Conservation (phyloP, 1,140 invertebrate species). For the Sinella curviseta region DNA sequence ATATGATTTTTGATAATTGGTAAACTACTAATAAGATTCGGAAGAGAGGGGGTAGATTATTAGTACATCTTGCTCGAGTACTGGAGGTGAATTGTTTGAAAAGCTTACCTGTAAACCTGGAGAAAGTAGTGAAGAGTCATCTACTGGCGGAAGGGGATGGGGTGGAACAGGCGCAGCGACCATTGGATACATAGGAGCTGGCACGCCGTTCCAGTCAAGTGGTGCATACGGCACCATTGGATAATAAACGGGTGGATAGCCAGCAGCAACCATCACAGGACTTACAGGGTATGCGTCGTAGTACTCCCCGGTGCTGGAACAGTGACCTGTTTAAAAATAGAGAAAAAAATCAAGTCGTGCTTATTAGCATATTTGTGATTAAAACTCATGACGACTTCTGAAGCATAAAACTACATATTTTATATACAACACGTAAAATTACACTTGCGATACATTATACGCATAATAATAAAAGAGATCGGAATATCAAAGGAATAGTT, state of each 20-base stretch:
- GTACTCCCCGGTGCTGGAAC: constrained; percentile 45
- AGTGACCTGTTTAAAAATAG: constrained; percentile 42
- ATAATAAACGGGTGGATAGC: constrained; percentile 46
- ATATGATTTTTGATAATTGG: too few relatives aligned
- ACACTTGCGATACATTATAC: background rate
- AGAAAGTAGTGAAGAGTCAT: constrained; percentile 28
- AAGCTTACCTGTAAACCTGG: constrained; percentile 37
- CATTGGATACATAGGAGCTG: constrained; percentile 37
- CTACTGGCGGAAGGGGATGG: background rate
- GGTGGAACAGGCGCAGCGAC: constrained; percentile 26
- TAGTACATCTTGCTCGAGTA: background rate
- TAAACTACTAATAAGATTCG: background rate
- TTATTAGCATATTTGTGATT: too few relatives aligned
- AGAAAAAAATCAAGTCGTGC: background rate
- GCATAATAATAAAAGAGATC: too few relatives aligned
- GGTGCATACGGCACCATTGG: constrained; percentile 46
- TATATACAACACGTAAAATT: background rate
- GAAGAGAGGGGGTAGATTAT: background rate
- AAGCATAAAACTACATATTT: background rate
- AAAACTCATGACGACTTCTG: background rate
- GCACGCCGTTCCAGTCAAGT: constrained; percentile 49
- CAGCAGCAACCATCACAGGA: constrained; percentile 45
- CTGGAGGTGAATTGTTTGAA: too few relatives aligned
- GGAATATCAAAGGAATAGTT: too few relatives aligned
- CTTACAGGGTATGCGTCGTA: constrained; percentile 48